Evolutionary conservation across 1,140 invertebrate species (phyloP).

Genomic region (Aphelenchoides besseyi): DNA sequence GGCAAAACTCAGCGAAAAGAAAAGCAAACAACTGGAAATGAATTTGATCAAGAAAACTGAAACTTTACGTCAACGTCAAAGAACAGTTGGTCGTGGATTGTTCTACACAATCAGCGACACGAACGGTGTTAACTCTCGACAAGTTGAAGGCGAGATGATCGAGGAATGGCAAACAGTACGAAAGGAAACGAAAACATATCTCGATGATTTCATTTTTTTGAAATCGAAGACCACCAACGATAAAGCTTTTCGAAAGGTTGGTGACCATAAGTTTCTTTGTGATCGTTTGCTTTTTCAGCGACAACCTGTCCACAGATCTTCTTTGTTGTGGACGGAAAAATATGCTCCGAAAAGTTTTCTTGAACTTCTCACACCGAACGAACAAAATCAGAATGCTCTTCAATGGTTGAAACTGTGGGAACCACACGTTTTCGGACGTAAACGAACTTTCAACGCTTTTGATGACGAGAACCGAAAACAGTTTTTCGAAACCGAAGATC

Average conservation of each 20-base stretch:
- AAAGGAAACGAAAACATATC: neutral
- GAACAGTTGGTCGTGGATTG: neutral
- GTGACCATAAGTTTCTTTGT: neutral
- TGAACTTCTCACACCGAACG: neutral
- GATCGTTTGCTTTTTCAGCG: neutral
- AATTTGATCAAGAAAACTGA: neutral
- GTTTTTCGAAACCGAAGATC: slow-evolving; percentile 11
- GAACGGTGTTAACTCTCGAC: neutral
- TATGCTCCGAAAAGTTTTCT: slow-evolving; percentile 1
- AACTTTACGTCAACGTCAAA: too few relatives aligned
- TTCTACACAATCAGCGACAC: neutral
- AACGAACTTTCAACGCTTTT: neutral
- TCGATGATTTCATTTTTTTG: too few relatives aligned
- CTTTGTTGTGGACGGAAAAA: slow-evolving; percentile 6
- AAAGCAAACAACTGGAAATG: neutral
- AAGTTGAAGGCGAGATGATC: too few relatives aligned
- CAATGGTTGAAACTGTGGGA: slow-evolving; percentile 19
- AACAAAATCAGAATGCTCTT: slow-evolving; percentile 10
- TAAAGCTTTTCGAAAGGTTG: too few relatives aligned
- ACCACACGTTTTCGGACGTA: neutral
- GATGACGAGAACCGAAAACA: neutral
- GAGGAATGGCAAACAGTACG: neutral
- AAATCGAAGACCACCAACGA: too few relatives aligned
- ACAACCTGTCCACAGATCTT: neutral
- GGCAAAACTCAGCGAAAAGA: neutral